Base-by-base conservation (phyloP, 2,797 vertebrate species). In the Alosa sapidissima region DNA sequence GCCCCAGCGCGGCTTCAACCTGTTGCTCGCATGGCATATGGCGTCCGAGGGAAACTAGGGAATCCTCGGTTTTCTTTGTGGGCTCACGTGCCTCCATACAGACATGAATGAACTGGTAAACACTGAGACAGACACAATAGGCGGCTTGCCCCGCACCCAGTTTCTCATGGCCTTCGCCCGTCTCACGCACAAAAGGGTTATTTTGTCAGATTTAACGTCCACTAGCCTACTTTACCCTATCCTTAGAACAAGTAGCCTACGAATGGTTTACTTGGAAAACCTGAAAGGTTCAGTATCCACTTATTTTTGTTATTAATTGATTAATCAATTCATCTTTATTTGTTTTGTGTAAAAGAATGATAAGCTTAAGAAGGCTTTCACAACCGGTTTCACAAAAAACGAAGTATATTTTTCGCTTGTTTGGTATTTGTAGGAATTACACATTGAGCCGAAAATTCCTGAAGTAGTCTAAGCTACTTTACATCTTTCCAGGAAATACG, bases 1-100 rank as follows among this genome's bases (percentile, higher is more conserved):
- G 83, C 54, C 86, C 54, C 83, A 68, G 81, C 41, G 48, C 81
- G 83, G 48, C 55, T 86, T 58, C 87, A 83, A 88, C 81, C 85
- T 88, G 87, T 84, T 83, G 48, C 85, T 16, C 58, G 68, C 58
- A 68, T 60, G 52, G 49, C 85, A 86, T 83, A 84, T 84, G 87
- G 83, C 41, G 72, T 54, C 45, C 54, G n/a, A 47, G 24, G 10
- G 33, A 72, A 72, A 36, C 65, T 72, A 54, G 24, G n/a, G 81
- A 83, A 78, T 68, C 81, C 54, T 55, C 49, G 47, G 1, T 14
- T 45, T 4, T 11, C 72, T 75, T 83, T 87, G 52, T 83, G 14
- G 1, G 10, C 68, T 52, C 83, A 13, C 28, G 7, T 21, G 28
- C 81, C 65, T 54, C 60, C 28, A 41, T 68, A 65, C 21, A 85